Conservation (phyloP, 2,888 invertebrate genomes). For the Subacronicta megacephala region DNA sequence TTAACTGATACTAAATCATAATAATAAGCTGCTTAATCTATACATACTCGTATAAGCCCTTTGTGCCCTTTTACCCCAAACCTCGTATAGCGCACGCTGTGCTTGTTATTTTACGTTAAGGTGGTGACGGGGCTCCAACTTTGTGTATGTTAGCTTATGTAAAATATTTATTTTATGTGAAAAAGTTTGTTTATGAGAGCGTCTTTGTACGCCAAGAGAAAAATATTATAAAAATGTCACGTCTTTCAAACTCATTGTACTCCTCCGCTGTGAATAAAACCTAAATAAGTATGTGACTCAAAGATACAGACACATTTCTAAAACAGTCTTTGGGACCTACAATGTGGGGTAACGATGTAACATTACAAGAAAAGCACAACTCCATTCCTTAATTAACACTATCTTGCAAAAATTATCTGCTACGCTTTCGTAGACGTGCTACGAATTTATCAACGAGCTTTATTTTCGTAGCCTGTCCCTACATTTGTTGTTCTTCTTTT, state of each 20-base stretch:
- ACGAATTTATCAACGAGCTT: conserved; percentile 45
- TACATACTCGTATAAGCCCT: too few relatives aligned
- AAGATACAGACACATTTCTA: conserved; percentile 1
- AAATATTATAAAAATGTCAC: conserved; percentile 3
- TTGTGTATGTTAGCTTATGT: background rate
- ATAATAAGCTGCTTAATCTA: conserved; percentile 10
- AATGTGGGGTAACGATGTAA: conserved; percentile 23
- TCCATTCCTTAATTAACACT: conserved; percentile 38
- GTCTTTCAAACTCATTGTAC: background rate
- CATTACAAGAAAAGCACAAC: conserved; percentile 26
- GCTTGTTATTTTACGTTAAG: background rate
- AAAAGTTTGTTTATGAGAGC: background rate
- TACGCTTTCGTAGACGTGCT: conserved; percentile 58
- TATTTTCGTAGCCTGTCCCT: conserved; percentile 35
- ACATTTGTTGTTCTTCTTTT: conserved; percentile 28
- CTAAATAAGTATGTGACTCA: background rate
- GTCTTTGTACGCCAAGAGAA: background rate
- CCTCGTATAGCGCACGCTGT: background rate
- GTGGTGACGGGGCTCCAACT: background rate
- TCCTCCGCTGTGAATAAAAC: background rate
- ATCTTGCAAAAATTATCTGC: conserved; percentile 50
- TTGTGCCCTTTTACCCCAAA: too few relatives aligned
- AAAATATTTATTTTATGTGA: too few relatives aligned
- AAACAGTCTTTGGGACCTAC: background rate
- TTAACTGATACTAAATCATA: conserved; percentile 4